These are phyloP conservation scores for Psilopsiagon aymara DNA, from an alignment of 2,113 vertebrate genomes.

Conservation along the genomic window DNA sequence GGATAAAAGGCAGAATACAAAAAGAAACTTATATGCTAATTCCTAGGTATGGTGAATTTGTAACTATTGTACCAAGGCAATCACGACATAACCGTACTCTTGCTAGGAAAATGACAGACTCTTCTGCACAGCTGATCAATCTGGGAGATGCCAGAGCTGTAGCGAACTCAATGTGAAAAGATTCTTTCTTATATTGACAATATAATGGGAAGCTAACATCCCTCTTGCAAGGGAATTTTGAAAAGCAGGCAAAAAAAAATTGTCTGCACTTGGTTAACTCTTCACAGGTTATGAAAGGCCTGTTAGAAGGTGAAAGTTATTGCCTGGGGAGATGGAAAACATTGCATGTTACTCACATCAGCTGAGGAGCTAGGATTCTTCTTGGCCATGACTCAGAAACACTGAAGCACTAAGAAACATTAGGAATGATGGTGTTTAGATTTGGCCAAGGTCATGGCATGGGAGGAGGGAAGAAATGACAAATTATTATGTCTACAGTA, in stretches of 20 bases:
- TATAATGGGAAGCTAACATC: background rate
- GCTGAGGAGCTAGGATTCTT: background rate
- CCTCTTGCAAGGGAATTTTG: background rate
- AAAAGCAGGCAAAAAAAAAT: background rate
- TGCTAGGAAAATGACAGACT: background rate
- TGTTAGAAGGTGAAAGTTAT: constrained; percentile 19
- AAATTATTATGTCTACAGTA: background rate
- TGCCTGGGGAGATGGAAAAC: background rate
- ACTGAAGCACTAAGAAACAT: background rate
- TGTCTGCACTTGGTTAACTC: background rate
- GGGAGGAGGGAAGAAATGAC: background rate
- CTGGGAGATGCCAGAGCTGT: background rate
- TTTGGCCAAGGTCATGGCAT: background rate
- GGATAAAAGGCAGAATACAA: background rate
- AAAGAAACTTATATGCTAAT: background rate
- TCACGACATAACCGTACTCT: background rate
- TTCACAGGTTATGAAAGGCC: background rate
- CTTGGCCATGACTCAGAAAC: constrained; percentile 20
- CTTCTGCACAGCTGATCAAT: background rate
- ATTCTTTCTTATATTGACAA: background rate
- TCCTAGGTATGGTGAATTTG: background rate
- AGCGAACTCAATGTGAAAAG: background rate
- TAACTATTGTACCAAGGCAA: background rate
- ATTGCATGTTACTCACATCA: background rate
- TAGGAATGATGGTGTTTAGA: background rate